Conservation (phyloP, 2,113 vertebrate species). For the Asarcornis scutulata region DNA sequence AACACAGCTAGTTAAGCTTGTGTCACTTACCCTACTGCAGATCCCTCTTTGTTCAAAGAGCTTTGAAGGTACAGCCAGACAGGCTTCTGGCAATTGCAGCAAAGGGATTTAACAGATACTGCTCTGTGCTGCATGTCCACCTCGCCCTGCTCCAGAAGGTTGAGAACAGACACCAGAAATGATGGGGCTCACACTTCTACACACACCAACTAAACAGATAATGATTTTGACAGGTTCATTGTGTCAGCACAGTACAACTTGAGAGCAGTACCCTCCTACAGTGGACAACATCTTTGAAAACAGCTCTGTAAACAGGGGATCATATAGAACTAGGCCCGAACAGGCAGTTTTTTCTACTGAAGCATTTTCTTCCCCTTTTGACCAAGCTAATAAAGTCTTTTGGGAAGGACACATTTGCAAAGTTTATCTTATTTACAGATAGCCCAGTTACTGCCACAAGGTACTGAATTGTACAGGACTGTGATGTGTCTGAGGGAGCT, state of each 20-base stretch:
- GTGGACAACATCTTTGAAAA: background rate
- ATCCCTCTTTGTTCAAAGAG: background rate
- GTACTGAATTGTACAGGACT: background rate
- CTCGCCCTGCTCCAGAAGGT: background rate
- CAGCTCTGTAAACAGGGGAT: background rate
- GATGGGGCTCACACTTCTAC: background rate
- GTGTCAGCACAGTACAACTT: background rate
- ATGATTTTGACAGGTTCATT: background rate
- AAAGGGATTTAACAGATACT: background rate
- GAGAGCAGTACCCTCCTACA: background rate
- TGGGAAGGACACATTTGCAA: background rate
- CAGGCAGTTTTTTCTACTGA: background rate
- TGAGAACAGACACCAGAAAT: background rate
- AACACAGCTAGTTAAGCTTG: background rate
- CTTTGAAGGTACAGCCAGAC: background rate
- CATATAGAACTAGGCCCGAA: background rate
- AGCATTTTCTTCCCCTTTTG: background rate
- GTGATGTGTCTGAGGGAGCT: accelerated
- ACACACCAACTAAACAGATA: background rate
- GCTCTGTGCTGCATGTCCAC: background rate
- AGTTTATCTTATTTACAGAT: background rate
- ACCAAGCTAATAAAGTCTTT: background rate
- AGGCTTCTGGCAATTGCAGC: accelerated
- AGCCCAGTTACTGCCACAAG: background rate
- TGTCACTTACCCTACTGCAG: background rate